phyloP scores from a whole-genome alignment of 2,888 invertebrate genomes.

The Ernsta delagoae region DNA sequence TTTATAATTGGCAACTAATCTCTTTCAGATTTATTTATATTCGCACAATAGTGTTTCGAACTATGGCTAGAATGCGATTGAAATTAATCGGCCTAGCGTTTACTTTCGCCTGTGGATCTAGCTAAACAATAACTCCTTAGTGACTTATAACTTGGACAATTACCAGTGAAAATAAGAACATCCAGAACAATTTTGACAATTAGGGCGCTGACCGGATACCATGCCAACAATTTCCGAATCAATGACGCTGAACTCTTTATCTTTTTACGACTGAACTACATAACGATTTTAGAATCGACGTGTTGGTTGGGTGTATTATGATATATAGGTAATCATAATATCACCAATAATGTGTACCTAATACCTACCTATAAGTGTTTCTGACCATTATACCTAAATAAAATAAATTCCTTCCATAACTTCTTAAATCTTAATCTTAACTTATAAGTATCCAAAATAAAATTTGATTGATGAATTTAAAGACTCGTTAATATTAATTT shows the following conservation, averaged over 20 bases:
- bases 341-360: too few species aligned
- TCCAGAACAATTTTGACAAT: constrained; percentile 62
- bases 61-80: constrained; percentile 69
- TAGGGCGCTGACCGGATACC: constrained; percentile 75
- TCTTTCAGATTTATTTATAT: constrained; percentile 65
- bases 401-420: too few species aligned
- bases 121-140: constrained; percentile 55
- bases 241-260: constrained; percentile 43
- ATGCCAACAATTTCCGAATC: constrained; percentile 70
- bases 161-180: constrained; percentile 79
- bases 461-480: too few species aligned
- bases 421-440: too few species aligned
- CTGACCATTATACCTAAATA: background rate
- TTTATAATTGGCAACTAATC: constrained; percentile 51
- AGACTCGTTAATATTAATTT: too few species aligned
- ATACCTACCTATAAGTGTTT: background rate
- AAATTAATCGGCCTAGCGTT: constrained; percentile 64
- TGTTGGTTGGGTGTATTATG: background rate
- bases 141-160: constrained; percentile 77
- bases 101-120: constrained; percentile 61
- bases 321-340: background rate
- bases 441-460: too few species aligned
- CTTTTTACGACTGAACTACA: constrained; percentile 29
- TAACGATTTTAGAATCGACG: background rate
- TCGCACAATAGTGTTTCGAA: constrained; percentile 65